Base-by-base conservation (phyloP, 2,797 vertebrate genomes). In the Phyllotis vaccarum region DNA sequence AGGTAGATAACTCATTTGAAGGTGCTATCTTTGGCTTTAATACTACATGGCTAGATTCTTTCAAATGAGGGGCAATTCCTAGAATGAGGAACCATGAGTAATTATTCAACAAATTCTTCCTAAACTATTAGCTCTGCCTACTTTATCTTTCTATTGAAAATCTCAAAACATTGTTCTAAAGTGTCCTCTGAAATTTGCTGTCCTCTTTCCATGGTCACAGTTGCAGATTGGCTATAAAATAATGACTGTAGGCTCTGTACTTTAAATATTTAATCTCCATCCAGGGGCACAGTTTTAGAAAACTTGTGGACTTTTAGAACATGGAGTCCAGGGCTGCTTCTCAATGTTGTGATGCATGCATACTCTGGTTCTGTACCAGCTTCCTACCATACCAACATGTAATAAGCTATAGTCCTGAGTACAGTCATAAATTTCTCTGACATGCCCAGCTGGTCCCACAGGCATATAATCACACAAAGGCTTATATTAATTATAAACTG, bases 191-290 rank as follows among this genome's bases (percentile, higher is more conserved):
- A 11, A n/a, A 7, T 27, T 54, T 43, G 34, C 76, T 11, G 0
- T 52, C 43, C 58, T 37, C 19, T 87, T 24, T 31, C 22, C 46
- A 2, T 19, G 11, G 10, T 8, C 64, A 54, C 22, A 37, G 34
- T 13, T 46, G 2, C n/a, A 19, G 2, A 3, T 7, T 37, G 1
- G 58, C 1, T 68, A 52, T 54, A 54, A 86, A 68, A 24, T 17
- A 29, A 27, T n/a, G 16, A 9, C 6, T 13, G 17, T 58, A 43
- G 40, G 0, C 31, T 7, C 17, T 0, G 13, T 3, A 19, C 22
- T 68, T 68, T 52, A 64, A 22, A 52, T 2, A 68, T 16, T n/a
- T 52, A 68, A 13, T 68, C 6, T 52, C 21, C 46, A 52, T 12
- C 2, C 27, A 13, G 62, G 16, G 46, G 31, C 6, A 3, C 8